phyloP scores from a whole-genome alignment of 2,888 invertebrate species.

The Aphidoletes aphidimyza region DNA sequence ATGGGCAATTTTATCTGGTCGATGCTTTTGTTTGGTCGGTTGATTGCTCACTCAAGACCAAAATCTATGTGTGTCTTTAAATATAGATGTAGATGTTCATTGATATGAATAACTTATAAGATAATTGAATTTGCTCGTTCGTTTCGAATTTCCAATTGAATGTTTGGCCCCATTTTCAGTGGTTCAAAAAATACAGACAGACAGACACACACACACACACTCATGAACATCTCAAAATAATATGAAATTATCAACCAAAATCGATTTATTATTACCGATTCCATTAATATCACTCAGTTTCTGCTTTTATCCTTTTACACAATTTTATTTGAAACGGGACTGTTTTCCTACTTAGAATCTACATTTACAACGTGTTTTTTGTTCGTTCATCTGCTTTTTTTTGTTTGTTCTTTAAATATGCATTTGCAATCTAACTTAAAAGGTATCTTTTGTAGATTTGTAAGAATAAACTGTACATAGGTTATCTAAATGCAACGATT shows the following conservation, averaged over 20 bases:
- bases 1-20: too few relatives aligned
- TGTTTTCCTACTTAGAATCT: too few relatives aligned
- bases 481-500: neutral
- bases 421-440: neutral
- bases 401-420: neutral
- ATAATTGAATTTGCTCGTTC: neutral
- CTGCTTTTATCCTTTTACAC: neutral
- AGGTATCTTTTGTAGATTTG: neutral
- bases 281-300: neutral
- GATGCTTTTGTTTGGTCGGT: too few relatives aligned
- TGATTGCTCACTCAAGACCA: too few relatives aligned
- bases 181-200: too few relatives aligned
- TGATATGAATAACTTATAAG: slow-evolving; percentile 5
- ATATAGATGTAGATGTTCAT: neutral
- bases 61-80: too few relatives aligned
- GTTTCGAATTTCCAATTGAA: neutral
- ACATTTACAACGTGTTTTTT: too few relatives aligned
- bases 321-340: too few relatives aligned
- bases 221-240: neutral
- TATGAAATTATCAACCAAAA: neutral
- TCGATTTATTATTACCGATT: neutral
- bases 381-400: too few relatives aligned
- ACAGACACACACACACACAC: neutral
- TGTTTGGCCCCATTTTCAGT: neutral
- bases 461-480: neutral